These are phyloP conservation scores for Sigmodon hispidus DNA, from an alignment of 2,113 vertebrate genomes.

Conservation along the genomic window DNA sequence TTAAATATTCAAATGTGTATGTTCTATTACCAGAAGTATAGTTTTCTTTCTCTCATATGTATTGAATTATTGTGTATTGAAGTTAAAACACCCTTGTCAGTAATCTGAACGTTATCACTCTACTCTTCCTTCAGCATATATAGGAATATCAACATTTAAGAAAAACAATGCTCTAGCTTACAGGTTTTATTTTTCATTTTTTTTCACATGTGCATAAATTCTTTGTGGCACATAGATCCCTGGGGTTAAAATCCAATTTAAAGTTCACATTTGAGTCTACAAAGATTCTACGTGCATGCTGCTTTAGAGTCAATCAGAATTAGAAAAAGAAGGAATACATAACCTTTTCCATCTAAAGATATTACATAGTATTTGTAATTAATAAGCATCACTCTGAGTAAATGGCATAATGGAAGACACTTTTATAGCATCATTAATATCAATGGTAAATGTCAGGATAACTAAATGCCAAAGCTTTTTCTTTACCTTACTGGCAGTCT, in stretches of 20 bases:
- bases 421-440: constrained; percentile 80
- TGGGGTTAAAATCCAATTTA: constrained; percentile 75
- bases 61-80: constrained; percentile 66
- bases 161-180: background rate
- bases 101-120: constrained; percentile 46
- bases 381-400: constrained; percentile 77
- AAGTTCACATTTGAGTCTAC: constrained; percentile 81
- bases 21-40: constrained; percentile 15
- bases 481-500: constrained; percentile 69
- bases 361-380: constrained; percentile 82
- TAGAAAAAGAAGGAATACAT: constrained; percentile 73
- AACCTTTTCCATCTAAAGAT: constrained; percentile 82
- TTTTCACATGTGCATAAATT: constrained; percentile 39
- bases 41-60: constrained; percentile 6
- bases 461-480: constrained; percentile 82
- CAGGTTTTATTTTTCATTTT: constrained; percentile 51
- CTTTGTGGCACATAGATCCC: constrained; percentile 1
- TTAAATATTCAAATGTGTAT: constrained; percentile 72
- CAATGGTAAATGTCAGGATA: constrained; percentile 80
- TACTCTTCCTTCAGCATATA: constrained; percentile 5
- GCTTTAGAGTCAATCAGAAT: constrained; percentile 77
- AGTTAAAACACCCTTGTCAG: background rate
- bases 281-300: constrained; percentile 70
- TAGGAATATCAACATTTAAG: background rate
- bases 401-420: constrained; percentile 74